Base-by-base conservation (phyloP, 2,888 invertebrate species). In the Ephialtes manifestator region DNA sequence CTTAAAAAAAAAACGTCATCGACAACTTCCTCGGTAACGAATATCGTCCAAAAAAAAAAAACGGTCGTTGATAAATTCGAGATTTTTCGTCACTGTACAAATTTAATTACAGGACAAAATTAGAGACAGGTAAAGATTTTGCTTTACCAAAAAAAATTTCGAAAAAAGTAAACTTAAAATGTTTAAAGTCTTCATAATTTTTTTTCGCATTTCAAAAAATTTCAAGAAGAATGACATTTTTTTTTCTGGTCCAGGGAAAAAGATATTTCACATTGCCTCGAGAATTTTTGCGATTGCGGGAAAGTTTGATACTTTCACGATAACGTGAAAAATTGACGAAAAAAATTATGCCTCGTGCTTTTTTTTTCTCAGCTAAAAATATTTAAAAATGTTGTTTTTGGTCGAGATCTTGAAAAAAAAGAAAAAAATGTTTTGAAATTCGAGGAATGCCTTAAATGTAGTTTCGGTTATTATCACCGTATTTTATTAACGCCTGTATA, bases 71-170 rank as follows among this genome's bases (percentile, higher is more conserved):
- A 67, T 46, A 67, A 60, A 60, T 46, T 75, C 51, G 43, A 48
- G 35, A 60, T 60, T 11, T 28, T 58, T 60, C 46, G 43, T 60
- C n/a, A 74, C 58, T 74, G 60, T 74, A 60, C 74, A 74, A 71
- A 70, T 70, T 51, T 11, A 48, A 39, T 71, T n/a, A n/a, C 68
- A n/a, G 20, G 39, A 24, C 5, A 68, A 46, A 46, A 68, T 8
- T 15, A 13, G n/a, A n/a, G 48, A 5, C n/a, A 13, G 15, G n/a
- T n/a, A n/a, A 15, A 48, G n/a, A n/a, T 4, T 48, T 3, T 48
- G 48, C n/a, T 48, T 48, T 1, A 48, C 0, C 48, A 1, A 48
- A 15, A 39, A 11, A 39, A 48, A 48, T 39, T 39, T 39, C 8
- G 39, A 39, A 10, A 39, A 39, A 8, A 39, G 39, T 10, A 39